Conservation (phyloP, 2,113 vertebrate species). For the Platichthys stellatus region DNA sequence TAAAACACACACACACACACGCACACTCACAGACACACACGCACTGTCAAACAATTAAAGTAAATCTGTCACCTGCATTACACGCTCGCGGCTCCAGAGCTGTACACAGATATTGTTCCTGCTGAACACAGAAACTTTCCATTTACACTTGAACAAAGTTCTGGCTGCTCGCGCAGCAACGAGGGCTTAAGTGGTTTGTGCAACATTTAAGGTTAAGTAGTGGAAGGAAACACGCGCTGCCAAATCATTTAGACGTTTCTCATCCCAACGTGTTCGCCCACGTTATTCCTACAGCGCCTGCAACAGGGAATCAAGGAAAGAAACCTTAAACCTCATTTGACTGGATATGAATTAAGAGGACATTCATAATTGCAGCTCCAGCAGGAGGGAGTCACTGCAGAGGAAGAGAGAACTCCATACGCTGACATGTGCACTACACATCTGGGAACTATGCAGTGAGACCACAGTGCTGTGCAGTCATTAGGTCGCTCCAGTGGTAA, state of each 20-base stretch:
- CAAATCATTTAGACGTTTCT: conserved; percentile 47
- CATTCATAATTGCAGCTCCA: conserved; percentile 41
- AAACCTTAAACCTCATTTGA: conserved; percentile 50
- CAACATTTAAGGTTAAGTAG: conserved; percentile 60
- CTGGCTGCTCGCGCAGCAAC: conserved; percentile 16
- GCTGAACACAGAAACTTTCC: conserved; percentile 36
- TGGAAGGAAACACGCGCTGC: conserved; percentile 56
- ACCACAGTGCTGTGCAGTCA: conserved; percentile 9
- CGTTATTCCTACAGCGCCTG: conserved; percentile 30
- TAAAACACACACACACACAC: background rate
- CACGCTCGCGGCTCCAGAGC: conserved; percentile 33
- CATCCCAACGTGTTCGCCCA: conserved; percentile 26
- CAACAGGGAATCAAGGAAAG: conserved; percentile 24
- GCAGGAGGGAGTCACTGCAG: conserved; percentile 15
- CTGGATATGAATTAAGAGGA: conserved; percentile 43
- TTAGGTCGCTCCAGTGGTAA: background rate
- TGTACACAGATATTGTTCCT: conserved; percentile 25
- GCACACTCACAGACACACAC: background rate
- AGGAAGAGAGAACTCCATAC: conserved; percentile 28
- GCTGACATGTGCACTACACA: conserved; percentile 30
- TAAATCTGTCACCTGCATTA: conserved; percentile 39
- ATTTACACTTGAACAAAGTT: conserved; percentile 13
- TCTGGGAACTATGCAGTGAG: conserved; percentile 36
- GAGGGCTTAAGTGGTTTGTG: conserved; percentile 38
- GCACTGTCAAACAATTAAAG: conserved; percentile 15